Percentiles rank a stretch among this genome's conserved stretches.
Conservation (phyloP, 1,140 invertebrate genomes). For the Solenopsis invicta region DNA sequence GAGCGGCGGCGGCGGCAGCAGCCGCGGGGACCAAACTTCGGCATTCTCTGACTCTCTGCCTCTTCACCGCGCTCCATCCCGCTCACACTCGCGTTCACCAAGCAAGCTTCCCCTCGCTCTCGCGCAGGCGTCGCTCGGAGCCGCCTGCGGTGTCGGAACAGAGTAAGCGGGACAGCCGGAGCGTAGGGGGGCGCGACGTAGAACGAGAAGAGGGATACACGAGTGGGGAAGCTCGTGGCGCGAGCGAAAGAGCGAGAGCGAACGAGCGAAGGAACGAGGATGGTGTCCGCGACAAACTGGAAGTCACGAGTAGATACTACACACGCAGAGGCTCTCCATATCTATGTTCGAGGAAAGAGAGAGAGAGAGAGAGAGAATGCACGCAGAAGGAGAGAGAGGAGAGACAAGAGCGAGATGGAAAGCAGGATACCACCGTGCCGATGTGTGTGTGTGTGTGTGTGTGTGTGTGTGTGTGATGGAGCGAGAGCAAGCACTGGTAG, state of each 20-base stretch:
- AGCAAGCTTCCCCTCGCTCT: conserved; percentile 52
- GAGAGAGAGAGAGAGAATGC: neutral
- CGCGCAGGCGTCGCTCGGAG: conserved; percentile 67
- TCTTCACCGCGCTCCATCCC: conserved; percentile 42
- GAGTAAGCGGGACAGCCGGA: conserved; percentile 55
- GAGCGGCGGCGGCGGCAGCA: conserved; percentile 56
- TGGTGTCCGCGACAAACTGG: conserved; percentile 62
- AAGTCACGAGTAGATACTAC: conserved; percentile 61
- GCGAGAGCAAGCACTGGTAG: conserved; percentile 58
- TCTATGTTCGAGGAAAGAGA: conserved; percentile 18
- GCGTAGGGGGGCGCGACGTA: conserved; percentile 34
- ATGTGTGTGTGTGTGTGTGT: neutral
- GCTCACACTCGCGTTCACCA: conserved; percentile 43
- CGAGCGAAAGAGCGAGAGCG: conserved; percentile 29
- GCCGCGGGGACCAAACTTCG: conserved; percentile 82
- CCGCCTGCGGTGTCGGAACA: conserved; percentile 67
- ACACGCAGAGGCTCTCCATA: conserved; percentile 43
- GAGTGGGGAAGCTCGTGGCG: conserved; percentile 49
- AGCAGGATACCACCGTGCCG: conserved; percentile 25
- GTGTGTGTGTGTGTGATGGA: conserved; percentile 11
- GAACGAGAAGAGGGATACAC: conserved; percentile 21
- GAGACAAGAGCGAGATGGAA: conserved; percentile 31
- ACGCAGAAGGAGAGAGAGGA: conserved; percentile 12
- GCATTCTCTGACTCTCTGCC: conserved; percentile 76
- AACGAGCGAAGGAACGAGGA: conserved; percentile 42